Evolutionary conservation across 2,113 vertebrate species (phyloP), one percentile per base, ranked within the genome.

Genomic region (Grallaria varia): DNA sequence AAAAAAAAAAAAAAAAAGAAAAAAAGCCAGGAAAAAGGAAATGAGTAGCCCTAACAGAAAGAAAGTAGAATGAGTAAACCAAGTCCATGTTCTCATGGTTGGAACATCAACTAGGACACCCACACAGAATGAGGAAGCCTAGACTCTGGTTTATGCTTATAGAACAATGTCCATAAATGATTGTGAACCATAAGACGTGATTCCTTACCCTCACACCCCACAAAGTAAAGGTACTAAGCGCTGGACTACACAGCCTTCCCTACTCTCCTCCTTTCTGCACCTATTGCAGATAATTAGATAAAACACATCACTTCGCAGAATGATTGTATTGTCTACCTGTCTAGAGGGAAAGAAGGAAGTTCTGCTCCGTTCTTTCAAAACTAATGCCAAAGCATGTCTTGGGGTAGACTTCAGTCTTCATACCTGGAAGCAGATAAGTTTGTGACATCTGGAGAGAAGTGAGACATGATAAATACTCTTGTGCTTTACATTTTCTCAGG

Each of bases 291-390:
- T 19, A 17, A 30, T 59, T 59, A 45, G 23, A 37, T 37, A 50
- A 76, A 80, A 45, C 14, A 58, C 0, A 0, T 15, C 39, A 18
- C 8, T 30, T 18, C 21, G 18, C 49, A 73, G 31, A 81, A 67
- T 28, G 18, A 21, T 37, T 78, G 4, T 19, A 33, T 39, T 56
- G 31, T 7, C 10, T 50, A 17, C 27, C 18, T 81, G 5, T 30
- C 42, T 67, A 47, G 27, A 49, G 20, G n/a, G 42, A 75, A 82
- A 85, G 31, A 66, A 74, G 9, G 49, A 87, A 56, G 24, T 28
- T 53, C 11, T 40, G 12, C 8, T 53, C 17, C 7, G 6, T 39
- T 74, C 35, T 56, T 87, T 67, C 66, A 78, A 94, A 95, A 82
- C 3, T 58, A 58, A 53, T 49, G 20, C 4, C n/a, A 22, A 16